Conservation (phyloP, 2,797 vertebrate genomes). For the Selene dorsalis region DNA sequence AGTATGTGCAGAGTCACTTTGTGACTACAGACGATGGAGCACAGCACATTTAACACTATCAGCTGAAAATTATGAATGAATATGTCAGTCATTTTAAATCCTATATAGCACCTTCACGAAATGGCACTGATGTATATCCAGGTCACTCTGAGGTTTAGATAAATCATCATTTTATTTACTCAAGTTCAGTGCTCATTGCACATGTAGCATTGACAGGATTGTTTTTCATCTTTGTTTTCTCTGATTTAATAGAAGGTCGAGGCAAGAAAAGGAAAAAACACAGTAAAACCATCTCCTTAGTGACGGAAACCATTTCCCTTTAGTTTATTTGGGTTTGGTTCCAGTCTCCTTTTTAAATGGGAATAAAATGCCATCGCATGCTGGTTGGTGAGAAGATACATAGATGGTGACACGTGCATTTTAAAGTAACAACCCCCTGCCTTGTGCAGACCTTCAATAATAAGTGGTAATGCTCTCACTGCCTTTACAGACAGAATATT, state of each 20-base stretch:
- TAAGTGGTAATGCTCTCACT: not conserved
- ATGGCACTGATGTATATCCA: slow-evolving; percentile 9
- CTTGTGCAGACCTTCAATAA: not conserved
- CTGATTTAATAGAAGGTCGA: not conserved
- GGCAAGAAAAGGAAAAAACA: not conserved
- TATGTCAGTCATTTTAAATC: slow-evolving; percentile 33
- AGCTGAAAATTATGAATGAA: slow-evolving; percentile 3
- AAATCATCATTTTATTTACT: not conserved
- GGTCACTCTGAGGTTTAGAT: slow-evolving; percentile 12
- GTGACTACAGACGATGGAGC: slow-evolving; percentile 28
- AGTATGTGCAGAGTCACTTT: slow-evolving; percentile 15
- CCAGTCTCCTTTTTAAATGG: not conserved
- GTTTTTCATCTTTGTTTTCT: not conserved
- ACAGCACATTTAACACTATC: slow-evolving; percentile 21
- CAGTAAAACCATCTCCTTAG: not conserved
- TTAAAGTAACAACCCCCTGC: not conserved
- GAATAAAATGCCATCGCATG: not conserved
- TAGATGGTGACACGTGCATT: not conserved
- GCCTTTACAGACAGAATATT: not conserved
- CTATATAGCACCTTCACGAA: slow-evolving; percentile 25
- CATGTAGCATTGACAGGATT: not conserved
- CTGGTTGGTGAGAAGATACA: not conserved
- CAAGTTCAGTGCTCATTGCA: not conserved
- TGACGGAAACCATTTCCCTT: not conserved
- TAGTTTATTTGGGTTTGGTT: not conserved